These are phyloP conservation scores for Sebastiscus albofasciatus DNA, from an alignment of 2,797 vertebrate genomes.

Conservation along the genomic window DNA sequence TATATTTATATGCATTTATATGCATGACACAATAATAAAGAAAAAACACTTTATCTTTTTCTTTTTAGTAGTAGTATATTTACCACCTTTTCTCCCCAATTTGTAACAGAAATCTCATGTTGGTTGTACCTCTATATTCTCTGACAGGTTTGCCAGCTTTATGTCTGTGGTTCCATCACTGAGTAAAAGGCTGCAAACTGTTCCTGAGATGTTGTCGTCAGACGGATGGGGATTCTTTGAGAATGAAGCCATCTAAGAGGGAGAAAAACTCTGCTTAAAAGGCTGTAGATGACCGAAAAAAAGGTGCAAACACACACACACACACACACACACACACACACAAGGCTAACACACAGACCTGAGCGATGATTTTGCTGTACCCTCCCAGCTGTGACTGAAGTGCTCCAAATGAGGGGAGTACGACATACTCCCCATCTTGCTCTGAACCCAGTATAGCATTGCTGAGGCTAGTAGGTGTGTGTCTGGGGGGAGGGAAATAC, in stretches of 20 bases:
- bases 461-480: background rate
- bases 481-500: constrained; percentile 34
- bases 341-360: constrained; percentile 65
- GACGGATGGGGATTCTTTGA: constrained; percentile 65
- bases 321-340: background rate
- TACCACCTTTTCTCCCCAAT: background rate
- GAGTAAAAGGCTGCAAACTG: constrained; percentile 71
- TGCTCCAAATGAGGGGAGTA: constrained; percentile 59
- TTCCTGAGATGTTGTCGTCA: constrained; percentile 71
- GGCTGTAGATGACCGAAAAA: background rate
- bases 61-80: background rate
- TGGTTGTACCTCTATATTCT: constrained; percentile 76
- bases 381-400: constrained; percentile 8
- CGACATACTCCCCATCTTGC: constrained; percentile 32
- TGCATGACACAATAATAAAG: background rate
- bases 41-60: background rate
- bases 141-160: constrained; percentile 54
- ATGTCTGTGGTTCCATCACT: constrained; percentile 4
- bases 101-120: background rate
- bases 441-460: constrained; percentile 54
- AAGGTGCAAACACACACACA: background rate
- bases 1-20: background rate
- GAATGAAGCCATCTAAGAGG: constrained; percentile 71
- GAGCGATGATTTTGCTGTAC: background rate
- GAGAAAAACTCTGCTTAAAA: constrained; percentile 8